A percentile compares a stretch with the other conserved stretches of the same genome.
Conservation (phyloP, 2,797 vertebrate species). For the Glossophaga mutica region DNA sequence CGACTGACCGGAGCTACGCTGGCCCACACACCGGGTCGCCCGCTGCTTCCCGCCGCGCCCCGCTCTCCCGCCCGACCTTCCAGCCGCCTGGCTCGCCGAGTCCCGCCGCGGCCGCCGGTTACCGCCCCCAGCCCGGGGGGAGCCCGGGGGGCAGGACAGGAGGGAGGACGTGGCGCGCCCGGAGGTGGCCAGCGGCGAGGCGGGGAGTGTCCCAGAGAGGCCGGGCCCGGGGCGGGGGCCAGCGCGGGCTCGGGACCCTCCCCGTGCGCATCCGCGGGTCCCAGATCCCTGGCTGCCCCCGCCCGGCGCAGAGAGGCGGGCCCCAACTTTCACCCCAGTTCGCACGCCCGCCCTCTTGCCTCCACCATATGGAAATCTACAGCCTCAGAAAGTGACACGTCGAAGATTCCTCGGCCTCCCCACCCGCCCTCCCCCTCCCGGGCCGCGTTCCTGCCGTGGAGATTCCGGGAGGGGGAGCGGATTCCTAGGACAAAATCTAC, state of each 20-base stretch:
- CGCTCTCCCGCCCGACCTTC: slow-evolving; percentile 29
- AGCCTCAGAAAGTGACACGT: slow-evolving; percentile 75
- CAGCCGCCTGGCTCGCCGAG: slow-evolving; percentile 55
- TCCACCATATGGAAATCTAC: slow-evolving; percentile 70
- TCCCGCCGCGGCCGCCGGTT: slow-evolving; percentile 62
- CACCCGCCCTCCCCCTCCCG: slow-evolving; percentile 48
- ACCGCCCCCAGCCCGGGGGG: slow-evolving; percentile 72
- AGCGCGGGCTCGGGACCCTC: slow-evolving; percentile 21
- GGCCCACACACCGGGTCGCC: slow-evolving; percentile 47
- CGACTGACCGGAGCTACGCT: slow-evolving; percentile 61
- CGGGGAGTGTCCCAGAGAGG: slow-evolving; percentile 67
- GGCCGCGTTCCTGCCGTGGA: slow-evolving; percentile 58
- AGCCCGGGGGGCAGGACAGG: slow-evolving; percentile 65
- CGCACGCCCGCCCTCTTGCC: slow-evolving; percentile 47
- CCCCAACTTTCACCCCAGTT: slow-evolving; percentile 23
- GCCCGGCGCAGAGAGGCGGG: background rate
- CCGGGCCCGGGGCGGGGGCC: slow-evolving; percentile 38
- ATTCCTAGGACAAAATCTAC: slow-evolving; percentile 42
- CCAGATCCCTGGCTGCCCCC: background rate
- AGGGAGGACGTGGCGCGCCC: slow-evolving; percentile 71
- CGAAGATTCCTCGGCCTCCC: slow-evolving; percentile 68
- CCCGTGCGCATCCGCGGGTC: background rate
- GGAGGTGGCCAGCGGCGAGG: slow-evolving; percentile 56
- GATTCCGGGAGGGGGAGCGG: slow-evolving; percentile 64
- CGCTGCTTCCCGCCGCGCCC: slow-evolving; percentile 59